Evolutionary conservation across 2,888 invertebrate genomes (phyloP).

Genomic region (Zaprionus lineosus): DNA sequence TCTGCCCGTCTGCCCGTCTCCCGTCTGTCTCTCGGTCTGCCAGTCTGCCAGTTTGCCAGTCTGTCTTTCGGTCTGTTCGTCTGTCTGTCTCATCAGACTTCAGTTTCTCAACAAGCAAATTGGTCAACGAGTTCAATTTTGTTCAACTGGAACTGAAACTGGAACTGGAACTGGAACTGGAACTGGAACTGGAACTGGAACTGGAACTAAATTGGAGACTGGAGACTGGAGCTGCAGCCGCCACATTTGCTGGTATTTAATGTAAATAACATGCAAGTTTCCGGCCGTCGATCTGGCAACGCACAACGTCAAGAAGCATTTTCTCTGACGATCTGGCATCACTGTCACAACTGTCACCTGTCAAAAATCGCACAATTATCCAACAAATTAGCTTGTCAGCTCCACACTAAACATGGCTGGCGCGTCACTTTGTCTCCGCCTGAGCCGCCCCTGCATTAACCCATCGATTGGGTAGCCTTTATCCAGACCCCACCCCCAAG

Average conservation of each 20-base stretch:
- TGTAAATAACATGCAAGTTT: conserved; percentile 9
- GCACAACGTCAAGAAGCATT: too few relatives aligned
- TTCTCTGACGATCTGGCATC: too few relatives aligned
- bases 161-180: too few relatives aligned
- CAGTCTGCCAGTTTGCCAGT: conserved; percentile 8
- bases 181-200: too few relatives aligned
- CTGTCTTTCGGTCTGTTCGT: conserved; percentile 12
- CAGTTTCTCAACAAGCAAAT: conserved; percentile 71
- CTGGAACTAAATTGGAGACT: conserved; percentile 16
- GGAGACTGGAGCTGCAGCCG: conserved; percentile 11
- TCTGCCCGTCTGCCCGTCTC: conserved; percentile 10
- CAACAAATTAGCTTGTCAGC: conserved; percentile 70
- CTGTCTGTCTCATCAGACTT: conserved; percentile 14
- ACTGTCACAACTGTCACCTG: conserved; percentile 32
- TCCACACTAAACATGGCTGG: conserved; percentile 61
- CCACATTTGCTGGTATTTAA: conserved; percentile 19
- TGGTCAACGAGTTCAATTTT: conserved; percentile 64
- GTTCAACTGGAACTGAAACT: too few relatives aligned
- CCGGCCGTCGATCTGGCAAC: conserved; percentile 21
- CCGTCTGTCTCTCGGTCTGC: conserved; percentile 11
- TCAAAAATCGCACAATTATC: conserved; percentile 68
- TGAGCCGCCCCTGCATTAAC: not conserved
- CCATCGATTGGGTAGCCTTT: not conserved
- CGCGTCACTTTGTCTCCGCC: conserved; percentile 60
- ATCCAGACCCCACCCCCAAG: not conserved